These are phyloP conservation scores for Lepus townsendii DNA, from an alignment of 2,797 vertebrate genomes.

Conservation along the genomic window DNA sequence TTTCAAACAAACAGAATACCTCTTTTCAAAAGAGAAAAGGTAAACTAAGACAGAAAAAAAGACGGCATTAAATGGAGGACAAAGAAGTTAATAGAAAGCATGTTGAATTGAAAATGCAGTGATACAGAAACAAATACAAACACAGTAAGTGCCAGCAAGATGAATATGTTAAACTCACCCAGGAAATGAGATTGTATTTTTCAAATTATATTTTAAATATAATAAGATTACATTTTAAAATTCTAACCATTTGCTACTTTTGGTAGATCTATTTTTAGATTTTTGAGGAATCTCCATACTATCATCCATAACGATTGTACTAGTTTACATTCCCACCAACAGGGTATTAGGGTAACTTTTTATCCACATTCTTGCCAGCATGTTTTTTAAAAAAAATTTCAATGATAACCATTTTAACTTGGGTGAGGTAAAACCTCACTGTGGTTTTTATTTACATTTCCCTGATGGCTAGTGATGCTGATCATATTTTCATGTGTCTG, in stretches of 20 bases:
- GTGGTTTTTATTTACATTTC: too few relatives aligned
- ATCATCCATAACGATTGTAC: too few relatives aligned
- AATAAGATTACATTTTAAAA: constrained; percentile 19
- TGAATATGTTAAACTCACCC: background rate
- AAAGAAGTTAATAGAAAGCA: background rate
- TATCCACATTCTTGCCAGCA: too few relatives aligned
- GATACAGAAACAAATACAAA: background rate
- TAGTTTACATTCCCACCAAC: too few relatives aligned
- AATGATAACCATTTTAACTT: too few relatives aligned
- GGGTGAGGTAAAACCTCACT: too few relatives aligned
- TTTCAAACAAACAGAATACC: constrained; percentile 31
- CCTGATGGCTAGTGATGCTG: too few relatives aligned
- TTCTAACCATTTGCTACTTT: background rate
- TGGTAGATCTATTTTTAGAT: too few relatives aligned
- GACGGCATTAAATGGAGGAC: background rate
- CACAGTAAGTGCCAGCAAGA: background rate
- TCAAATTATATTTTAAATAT: background rate
- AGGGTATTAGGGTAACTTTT: too few relatives aligned
- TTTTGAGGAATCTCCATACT: too few relatives aligned
- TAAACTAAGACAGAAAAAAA: background rate
- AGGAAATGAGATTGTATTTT: background rate
- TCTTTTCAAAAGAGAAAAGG: background rate
- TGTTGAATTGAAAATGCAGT: background rate
- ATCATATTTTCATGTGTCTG: too few relatives aligned
- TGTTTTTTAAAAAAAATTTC: too few relatives aligned